These are phyloP conservation scores for Riparia riparia DNA, from an alignment of 2,113 vertebrate species.

Conservation along the genomic window DNA sequence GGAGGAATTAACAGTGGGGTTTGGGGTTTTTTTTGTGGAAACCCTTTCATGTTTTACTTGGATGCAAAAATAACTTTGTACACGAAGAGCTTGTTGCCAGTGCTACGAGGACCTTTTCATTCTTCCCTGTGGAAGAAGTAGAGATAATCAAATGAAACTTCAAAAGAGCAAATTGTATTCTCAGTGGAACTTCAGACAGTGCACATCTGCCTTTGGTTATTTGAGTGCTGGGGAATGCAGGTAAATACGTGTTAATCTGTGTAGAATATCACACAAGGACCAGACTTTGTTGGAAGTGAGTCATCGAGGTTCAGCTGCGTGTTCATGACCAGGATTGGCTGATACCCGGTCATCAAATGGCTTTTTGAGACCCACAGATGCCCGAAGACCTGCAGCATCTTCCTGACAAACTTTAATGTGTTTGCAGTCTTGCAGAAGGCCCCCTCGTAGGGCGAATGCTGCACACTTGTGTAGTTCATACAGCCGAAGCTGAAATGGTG, in stretches of 20 bases:
- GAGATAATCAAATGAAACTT: not conserved
- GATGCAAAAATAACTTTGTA: not conserved
- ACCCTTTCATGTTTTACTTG: not conserved
- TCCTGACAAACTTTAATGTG: not conserved
- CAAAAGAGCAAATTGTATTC: not conserved
- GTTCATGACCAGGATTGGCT: not conserved
- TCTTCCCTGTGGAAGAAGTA: not conserved
- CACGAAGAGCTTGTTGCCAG: not conserved
- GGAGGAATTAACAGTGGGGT: not conserved
- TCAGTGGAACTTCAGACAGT: not conserved
- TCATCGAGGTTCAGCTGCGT: not conserved
- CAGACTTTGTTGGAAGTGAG: not conserved
- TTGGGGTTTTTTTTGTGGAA: not conserved
- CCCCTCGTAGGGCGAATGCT: accelerated
- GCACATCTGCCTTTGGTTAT: not conserved
- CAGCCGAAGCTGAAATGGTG: not conserved
- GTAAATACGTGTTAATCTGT: not conserved
- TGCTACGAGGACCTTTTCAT: not conserved
- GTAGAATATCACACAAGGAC: not conserved
- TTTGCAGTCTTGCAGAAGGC: not conserved
- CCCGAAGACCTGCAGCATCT: not conserved
- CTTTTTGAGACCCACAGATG: not conserved
- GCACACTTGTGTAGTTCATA: not conserved
- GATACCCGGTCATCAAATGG: not conserved
- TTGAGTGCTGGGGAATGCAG: not conserved